A percentile compares a stretch with the other conserved stretches of the same genome.
Conservation (phyloP, 1,140 invertebrate genomes). For the Paralvinella palmiformis region DNA sequence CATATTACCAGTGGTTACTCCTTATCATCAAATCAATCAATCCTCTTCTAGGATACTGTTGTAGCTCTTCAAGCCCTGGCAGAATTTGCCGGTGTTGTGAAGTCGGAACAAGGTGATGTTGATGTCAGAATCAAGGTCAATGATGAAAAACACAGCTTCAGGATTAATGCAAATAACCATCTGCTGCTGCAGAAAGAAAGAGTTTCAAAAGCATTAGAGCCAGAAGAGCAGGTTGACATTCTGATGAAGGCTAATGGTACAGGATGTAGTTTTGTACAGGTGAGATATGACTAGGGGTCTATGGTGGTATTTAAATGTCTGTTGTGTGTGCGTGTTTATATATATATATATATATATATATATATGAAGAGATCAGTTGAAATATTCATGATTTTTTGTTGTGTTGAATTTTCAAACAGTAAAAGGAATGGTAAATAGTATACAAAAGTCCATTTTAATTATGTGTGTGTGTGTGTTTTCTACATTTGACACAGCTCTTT, state of each 20-base stretch:
- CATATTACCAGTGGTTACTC: not conserved
- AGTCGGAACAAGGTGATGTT: conserved; percentile 26
- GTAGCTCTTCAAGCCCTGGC: conserved; percentile 51
- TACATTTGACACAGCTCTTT: no score
- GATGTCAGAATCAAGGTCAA: conserved; percentile 21
- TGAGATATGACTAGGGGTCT: conserved; percentile 10
- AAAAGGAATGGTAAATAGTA: not conserved
- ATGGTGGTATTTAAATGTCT: not conserved
- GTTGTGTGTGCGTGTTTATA: not conserved
- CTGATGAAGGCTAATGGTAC: conserved; percentile 66
- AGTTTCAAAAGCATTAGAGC: no score
- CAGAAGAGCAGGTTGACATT: conserved; percentile 31
- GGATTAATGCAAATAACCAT: conserved; percentile 31
- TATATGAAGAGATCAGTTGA: not conserved
- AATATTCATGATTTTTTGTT: not conserved
- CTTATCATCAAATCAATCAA: not conserved
- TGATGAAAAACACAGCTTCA: conserved; percentile 21
- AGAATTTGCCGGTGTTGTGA: conserved; percentile 34
- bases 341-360: not conserved
- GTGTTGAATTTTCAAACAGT: not conserved
- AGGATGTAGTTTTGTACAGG: conserved; percentile 77
- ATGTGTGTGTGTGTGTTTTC: not conserved
- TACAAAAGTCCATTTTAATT: not conserved
- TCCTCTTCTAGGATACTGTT: conserved; percentile 50
- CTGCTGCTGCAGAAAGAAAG: conserved; percentile 29